Evolutionary conservation across 2,113 vertebrate species (phyloP), one percentile per base, ranked within the genome.

Genomic region (Aptenodytes patagonicus): DNA sequence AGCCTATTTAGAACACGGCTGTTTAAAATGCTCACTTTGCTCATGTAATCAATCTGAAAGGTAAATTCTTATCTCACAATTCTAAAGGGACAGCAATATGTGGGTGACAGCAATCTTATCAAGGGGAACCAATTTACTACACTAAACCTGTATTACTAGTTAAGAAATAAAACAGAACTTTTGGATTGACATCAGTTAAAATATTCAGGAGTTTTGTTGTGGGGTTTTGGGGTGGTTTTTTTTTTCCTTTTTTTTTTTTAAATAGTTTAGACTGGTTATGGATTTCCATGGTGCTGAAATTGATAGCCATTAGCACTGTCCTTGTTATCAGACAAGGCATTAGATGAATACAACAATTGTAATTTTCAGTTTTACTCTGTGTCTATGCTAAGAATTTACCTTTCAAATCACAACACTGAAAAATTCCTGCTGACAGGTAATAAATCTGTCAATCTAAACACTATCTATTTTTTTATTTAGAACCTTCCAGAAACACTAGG

Each of bases 361-460:
- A 32, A 82, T 47, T 70, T 77, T 66, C 46, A 61, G 5, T 54
- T 89, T 55, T 57, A 71, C 40, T 70, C 11, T 58, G 17, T 24
- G 13, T 66, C 80, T 61, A 83, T 32, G n/a, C 7, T 71, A 91
- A 97, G 58, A 96, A 87, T 87, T 90, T 83, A 94, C 78, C 78
- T 93, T 94, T 80, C 91, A 95, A 87, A 76, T 89, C 36, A 61
- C 58, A 90, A 91, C 0, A 5, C 77, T 77, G 62, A 91, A 82
- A 71, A 84, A 87, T 36, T 65, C 32, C 70, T 85, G 36, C 34
- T 66, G 22, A 85, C 21, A 83, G 32, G 38, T 69, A 94, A 87
- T 17, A 79, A 69, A 70, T 51, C 54, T 65, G 40, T 79, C 57
- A 85, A 58, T 51, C 38, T 79, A 85, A 95, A 85, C 47, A 84